A percentile compares a stretch with the other conserved stretches of the same genome.
Evolutionary conservation across 1,140 invertebrate genomes (phyloP).

Genomic region (Archivesica marissinica): DNA sequence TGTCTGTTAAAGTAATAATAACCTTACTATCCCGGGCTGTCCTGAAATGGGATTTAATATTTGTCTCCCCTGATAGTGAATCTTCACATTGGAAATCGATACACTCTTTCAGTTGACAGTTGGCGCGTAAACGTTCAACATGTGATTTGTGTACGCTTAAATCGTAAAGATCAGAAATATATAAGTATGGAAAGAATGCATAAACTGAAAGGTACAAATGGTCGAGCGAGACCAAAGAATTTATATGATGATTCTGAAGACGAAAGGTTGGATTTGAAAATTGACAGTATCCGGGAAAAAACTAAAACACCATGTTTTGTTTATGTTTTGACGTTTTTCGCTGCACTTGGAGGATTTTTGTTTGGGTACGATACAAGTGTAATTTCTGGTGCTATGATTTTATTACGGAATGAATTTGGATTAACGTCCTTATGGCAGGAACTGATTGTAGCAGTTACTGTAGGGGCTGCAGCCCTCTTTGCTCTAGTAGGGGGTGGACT

Average conservation of each 20-base stretch:
- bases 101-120: conserved; percentile 48
- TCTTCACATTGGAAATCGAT: conserved; percentile 57
- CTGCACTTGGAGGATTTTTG: conserved; percentile 87
- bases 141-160: conserved; percentile 30
- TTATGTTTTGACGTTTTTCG: conserved; percentile 81
- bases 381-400: conserved; percentile 88
- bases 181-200: conserved; percentile 21
- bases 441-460: conserved; percentile 85
- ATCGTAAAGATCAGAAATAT: neutral
- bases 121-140: conserved; percentile 57
- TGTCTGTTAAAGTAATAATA: no score
- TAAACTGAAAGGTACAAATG: conserved; percentile 43
- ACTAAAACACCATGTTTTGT: conserved; percentile 78
- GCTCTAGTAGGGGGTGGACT: conserved; percentile 85
- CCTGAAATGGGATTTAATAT: no score
- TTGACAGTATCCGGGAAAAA: conserved; percentile 75
- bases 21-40: no score
- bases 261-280: conserved; percentile 77
- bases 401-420: conserved; percentile 84
- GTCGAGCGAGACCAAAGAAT: conserved; percentile 69
- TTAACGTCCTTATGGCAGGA: conserved; percentile 86
- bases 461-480: conserved; percentile 85
- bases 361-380: conserved; percentile 90
- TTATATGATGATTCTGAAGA: conserved; percentile 77
- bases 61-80: neutral